These are phyloP conservation scores for Hyppa rectilinea DNA, from an alignment of 2,888 invertebrate genomes.

Conservation along the genomic window DNA sequence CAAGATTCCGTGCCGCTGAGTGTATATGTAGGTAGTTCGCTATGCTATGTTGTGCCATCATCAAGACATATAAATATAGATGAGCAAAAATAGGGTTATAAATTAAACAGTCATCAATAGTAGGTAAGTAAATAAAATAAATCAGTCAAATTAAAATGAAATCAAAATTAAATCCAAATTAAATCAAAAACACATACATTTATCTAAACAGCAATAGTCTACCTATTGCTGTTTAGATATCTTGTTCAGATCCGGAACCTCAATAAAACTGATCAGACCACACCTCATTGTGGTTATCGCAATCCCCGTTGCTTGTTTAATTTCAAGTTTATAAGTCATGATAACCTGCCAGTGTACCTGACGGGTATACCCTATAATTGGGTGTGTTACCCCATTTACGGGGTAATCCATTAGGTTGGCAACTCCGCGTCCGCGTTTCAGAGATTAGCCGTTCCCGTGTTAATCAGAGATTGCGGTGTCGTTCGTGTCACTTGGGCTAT, in stretches of 20 bases:
- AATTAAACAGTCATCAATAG: too few relatives aligned
- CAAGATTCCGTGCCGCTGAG: too few relatives aligned
- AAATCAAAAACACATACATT: too few relatives aligned
- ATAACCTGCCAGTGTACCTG: conserved; percentile 60
- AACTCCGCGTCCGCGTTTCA: conserved; percentile 73
- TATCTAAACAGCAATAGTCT: conserved; percentile 8
- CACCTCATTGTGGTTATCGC: conserved; percentile 58
- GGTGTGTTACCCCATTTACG: conserved; percentile 77
- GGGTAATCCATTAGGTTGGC: conserved; percentile 81
- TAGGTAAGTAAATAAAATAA: too few relatives aligned
- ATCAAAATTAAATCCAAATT: too few relatives aligned
- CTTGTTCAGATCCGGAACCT: conserved; percentile 35
- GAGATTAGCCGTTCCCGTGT: conserved; percentile 76
- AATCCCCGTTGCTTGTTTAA: conserved; percentile 52
- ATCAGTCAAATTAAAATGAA: too few relatives aligned
- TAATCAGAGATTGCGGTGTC: conserved; percentile 76
- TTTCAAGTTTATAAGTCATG: conserved; percentile 61
- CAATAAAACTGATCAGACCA: conserved; percentile 32
- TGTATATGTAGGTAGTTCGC: too few relatives aligned
- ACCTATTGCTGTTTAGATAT: too few relatives aligned
- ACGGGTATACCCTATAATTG: conserved; percentile 76
- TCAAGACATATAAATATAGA: too few relatives aligned
- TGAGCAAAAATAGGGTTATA: too few relatives aligned
- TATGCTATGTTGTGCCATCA: too few relatives aligned
- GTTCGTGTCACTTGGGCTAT: conserved; percentile 74